Percentiles rank a stretch among this genome's conserved stretches.
These are phyloP conservation scores for Oostethus manadensis DNA, from an alignment of 2,113 vertebrate genomes.

Conservation along the genomic window DNA sequence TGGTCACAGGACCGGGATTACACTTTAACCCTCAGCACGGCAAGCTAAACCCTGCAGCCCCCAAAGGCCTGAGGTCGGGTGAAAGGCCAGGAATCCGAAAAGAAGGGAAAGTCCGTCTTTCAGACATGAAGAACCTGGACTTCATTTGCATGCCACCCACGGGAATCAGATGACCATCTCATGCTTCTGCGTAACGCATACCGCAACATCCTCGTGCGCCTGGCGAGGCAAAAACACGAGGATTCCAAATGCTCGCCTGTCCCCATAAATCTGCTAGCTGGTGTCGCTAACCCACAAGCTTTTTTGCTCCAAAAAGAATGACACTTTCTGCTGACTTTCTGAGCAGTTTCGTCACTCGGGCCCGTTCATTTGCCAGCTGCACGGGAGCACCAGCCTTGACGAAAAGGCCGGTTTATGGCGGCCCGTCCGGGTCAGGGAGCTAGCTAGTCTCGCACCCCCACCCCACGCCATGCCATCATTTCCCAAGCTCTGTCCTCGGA, in stretches of 20 bases:
- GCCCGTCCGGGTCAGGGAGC: conserved; percentile 39
- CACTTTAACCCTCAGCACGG: conserved; percentile 69
- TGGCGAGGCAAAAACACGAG: conserved; percentile 4
- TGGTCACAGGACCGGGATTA: conserved; percentile 78
- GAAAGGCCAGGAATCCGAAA: conserved; percentile 74
- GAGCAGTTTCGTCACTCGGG: not conserved
- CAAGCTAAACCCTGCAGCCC: conserved; percentile 8
- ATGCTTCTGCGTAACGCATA: no score
- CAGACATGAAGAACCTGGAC: conserved; percentile 35
- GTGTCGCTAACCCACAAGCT: not conserved
- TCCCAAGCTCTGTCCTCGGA: conserved; percentile 47
- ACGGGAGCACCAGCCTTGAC: not conserved
- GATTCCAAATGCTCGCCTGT: not conserved
- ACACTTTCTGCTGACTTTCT: not conserved
- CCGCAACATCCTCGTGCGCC: no score
- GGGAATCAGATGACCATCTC: no score
- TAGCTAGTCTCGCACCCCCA: conserved; percentile 32
- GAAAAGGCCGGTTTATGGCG: conserved; percentile 47
- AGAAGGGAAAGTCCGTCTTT: conserved; percentile 50
- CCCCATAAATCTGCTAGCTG: not conserved
- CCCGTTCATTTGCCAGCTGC: not conserved
- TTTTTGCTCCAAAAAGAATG: not conserved
- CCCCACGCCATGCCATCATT: conserved; percentile 44
- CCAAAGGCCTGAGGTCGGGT: conserved; percentile 65
- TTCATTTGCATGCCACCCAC: conserved; percentile 21